Percentiles rank a stretch among this genome's conserved stretches.
Evolutionary conservation across 2,797 vertebrate genomes (phyloP).

Genomic region (Sebastes hubbsi): DNA sequence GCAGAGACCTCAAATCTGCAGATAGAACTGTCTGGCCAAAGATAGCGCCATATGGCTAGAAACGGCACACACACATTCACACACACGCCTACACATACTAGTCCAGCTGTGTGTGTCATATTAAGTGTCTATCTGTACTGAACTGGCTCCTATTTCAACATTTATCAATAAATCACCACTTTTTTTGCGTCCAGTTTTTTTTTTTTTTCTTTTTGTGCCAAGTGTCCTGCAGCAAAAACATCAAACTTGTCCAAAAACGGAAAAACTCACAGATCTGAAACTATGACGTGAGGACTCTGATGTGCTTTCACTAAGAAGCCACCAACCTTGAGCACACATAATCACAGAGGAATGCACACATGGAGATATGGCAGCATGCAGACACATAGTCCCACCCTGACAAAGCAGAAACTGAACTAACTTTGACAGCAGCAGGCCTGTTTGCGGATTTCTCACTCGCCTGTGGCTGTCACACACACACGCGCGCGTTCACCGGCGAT

Average conservation of each 20-base stretch:
- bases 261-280: constrained; percentile 37
- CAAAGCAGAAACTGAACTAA: not conserved
- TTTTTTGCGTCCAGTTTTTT: not conserved
- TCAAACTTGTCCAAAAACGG: not conserved
- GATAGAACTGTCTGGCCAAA: constrained; percentile 13
- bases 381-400: not conserved
- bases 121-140: not conserved
- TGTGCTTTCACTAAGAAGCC: constrained; percentile 7
- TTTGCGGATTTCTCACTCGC: not conserved
- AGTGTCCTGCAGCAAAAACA: not conserved
- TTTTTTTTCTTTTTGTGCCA: not conserved
- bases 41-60: not conserved
- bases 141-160: not conserved
- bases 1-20: constrained; percentile 15
- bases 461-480: not conserved
- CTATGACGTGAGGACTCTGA: not conserved
- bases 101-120: not conserved
- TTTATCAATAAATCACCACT: not conserved
- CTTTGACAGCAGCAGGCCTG: not conserved
- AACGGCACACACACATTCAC: not conserved
- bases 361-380: not conserved
- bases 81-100: not conserved
- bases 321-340: not conserved
- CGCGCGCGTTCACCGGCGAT: not conserved
- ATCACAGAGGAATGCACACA: not conserved